These are phyloP conservation scores for Diogma glabrata DNA, from an alignment of 2,888 invertebrate genomes.

Conservation along the genomic window DNA sequence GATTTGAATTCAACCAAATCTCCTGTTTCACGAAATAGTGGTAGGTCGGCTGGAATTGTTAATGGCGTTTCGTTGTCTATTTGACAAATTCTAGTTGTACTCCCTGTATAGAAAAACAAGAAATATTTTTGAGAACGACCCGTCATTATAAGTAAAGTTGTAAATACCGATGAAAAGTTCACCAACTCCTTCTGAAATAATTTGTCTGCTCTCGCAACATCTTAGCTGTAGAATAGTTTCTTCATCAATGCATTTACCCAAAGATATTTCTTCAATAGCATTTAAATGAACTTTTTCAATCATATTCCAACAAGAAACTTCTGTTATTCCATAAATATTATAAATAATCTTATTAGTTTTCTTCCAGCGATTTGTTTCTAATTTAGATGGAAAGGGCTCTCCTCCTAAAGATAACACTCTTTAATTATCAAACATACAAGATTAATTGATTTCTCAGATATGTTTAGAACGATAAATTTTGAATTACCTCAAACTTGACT, in stretches of 20 bases:
- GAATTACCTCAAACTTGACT: conserved; percentile 48
- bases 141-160: no score
- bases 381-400: conserved; percentile 52
- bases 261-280: conserved; percentile 37
- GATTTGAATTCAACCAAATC: conserved; percentile 51
- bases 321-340: conserved; percentile 87
- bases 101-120: conserved; percentile 39
- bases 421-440: no score
- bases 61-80: conserved; percentile 30
- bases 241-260: conserved; percentile 52
- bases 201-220: no score
- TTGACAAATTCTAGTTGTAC: conserved; percentile 40
- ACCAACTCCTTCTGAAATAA: no score
- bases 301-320: conserved; percentile 87
- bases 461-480: no score
- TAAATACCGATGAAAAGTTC: no score
- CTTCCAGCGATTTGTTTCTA: conserved; percentile 21
- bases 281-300: conserved; percentile 42
- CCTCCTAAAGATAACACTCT: conserved; percentile 70
- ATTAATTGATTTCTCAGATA: no score
- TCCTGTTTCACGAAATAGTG: conserved; percentile 52
- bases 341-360: conserved; percentile 41
- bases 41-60: conserved; percentile 18
- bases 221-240: conserved; percentile 53
- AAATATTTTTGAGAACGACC: no score